These are phyloP conservation scores for Oostethus manadensis DNA, from an alignment of 2,113 vertebrate genomes.

Conservation along the genomic window DNA sequence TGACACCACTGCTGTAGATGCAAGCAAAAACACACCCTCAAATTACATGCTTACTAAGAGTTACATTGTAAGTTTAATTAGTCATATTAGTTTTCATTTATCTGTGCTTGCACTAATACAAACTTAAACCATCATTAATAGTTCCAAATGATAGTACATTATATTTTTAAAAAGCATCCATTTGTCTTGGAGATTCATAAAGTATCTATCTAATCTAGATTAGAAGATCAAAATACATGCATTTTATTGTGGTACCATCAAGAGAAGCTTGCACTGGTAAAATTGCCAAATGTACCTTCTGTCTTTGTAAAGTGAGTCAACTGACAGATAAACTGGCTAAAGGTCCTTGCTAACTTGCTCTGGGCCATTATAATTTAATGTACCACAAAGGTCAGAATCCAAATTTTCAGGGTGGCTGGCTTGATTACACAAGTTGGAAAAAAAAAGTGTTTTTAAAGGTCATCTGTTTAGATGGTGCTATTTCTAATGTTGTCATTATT, in stretches of 20 bases:
- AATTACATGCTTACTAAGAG: no score
- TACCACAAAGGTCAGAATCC: constrained; percentile 2
- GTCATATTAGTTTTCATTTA: neutral
- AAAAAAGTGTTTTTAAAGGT: neutral
- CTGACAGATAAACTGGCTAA: constrained; percentile 1
- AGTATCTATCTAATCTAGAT: no score
- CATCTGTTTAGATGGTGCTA: neutral
- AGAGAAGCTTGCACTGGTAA: neutral
- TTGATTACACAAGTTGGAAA: neutral
- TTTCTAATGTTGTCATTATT: neutral
- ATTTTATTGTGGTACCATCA: neutral
- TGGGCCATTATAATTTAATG: neutral
- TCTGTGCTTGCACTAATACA: neutral
- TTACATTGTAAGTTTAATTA: no score
- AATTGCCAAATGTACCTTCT: neutral
- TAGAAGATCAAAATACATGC: neutral
- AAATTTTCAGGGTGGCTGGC: neutral
- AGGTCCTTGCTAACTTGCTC: neutral
- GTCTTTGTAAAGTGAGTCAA: neutral
- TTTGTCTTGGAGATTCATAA: no score
- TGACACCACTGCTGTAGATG: no score
- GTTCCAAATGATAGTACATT: neutral
- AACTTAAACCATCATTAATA: neutral
- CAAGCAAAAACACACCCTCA: no score
- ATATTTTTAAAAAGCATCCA: no score